Evolutionary conservation across 2,797 vertebrate genomes (phyloP), one percentile per base, ranked within the genome.

Genomic region (Ara ararauna): DNA sequence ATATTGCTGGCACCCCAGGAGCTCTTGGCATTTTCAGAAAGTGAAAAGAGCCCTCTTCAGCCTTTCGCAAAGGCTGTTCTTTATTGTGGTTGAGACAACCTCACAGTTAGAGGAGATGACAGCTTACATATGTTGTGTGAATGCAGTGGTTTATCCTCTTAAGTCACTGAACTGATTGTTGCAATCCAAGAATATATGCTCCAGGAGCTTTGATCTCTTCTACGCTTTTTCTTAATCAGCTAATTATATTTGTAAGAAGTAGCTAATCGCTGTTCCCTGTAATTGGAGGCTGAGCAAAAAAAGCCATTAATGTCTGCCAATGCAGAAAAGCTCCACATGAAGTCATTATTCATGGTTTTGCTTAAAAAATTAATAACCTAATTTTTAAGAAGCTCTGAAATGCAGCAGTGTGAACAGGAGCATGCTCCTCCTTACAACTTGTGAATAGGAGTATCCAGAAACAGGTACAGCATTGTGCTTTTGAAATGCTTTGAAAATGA

Each of bases 171-270:
- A 81, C 7, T 83, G 68, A 65, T 86, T 71, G 67, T 72, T 94
- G 75, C 81, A 91, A 11, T 94, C 65, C 44, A 80, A 66, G 32
- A 40, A 47, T 90, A 60, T 91, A 53, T 67, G 36, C 29, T 79
- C 12, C 30, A 40, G 34, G 73, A 48, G 22, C 87, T 97, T 97
- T 95, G 82, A 92, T 90, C 65, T 85, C 27, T 87, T 87, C 68
- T 70, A 44, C 27, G 45, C 60, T 94, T 78, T 92, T 93, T 91
- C 67, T 89, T 85, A 91, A 94, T 58, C 67, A 83, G 64, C 45
- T 96, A 93, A 82, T 93, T 91, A 40, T 87, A 76, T 94, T 96
- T 85, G 80, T 91, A 94, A 68, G 58, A 56, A 88, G 42, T 79
- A 70, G 60, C 65, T 93, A 91, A 87, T 94, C 47, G n/a, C 58